Evolutionary conservation across 2,888 invertebrate species (phyloP).

Genomic region (Eristalis pertinax): DNA sequence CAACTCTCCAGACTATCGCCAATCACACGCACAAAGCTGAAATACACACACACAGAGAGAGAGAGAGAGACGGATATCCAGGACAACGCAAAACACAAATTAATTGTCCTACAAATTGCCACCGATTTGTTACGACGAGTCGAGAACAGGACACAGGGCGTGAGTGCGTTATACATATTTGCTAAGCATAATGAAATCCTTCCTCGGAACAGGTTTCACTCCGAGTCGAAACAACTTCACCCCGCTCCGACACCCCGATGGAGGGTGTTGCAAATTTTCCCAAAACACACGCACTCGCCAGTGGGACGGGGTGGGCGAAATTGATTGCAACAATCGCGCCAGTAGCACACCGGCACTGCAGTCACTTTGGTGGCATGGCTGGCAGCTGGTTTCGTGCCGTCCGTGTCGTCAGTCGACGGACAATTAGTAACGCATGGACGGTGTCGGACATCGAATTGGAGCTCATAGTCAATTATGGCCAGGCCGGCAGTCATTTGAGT

Average conservation of each 20-base stretch:
- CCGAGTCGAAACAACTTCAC: neutral
- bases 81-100: slow-evolving; percentile 61
- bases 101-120: slow-evolving; percentile 70
- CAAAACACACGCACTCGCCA: slow-evolving; percentile 23
- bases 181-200: slow-evolving; percentile 52
- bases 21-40: slow-evolving; percentile 55
- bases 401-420: slow-evolving; percentile 30
- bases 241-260: neutral
- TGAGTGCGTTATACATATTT: slow-evolving; percentile 14
- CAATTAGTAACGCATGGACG: slow-evolving; percentile 57
- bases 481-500: slow-evolving; percentile 41
- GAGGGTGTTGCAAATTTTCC: slow-evolving; percentile 34
- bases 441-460: slow-evolving; percentile 44
- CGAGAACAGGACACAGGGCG: slow-evolving; percentile 14
- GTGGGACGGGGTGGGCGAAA: slow-evolving; percentile 15
- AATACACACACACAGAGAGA: neutral
- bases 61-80: slow-evolving; percentile 7
- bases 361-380: neutral
- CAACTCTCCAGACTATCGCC: slow-evolving; percentile 50
- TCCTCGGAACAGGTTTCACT: slow-evolving; percentile 37
- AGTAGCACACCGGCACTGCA: neutral
- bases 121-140: slow-evolving; percentile 63
- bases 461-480: slow-evolving; percentile 44
- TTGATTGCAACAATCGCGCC: slow-evolving; percentile 38
- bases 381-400: neutral